Evolutionary conservation across 2,113 vertebrate genomes (phyloP).

Genomic region (Paracanthobrama guichenoti): DNA sequence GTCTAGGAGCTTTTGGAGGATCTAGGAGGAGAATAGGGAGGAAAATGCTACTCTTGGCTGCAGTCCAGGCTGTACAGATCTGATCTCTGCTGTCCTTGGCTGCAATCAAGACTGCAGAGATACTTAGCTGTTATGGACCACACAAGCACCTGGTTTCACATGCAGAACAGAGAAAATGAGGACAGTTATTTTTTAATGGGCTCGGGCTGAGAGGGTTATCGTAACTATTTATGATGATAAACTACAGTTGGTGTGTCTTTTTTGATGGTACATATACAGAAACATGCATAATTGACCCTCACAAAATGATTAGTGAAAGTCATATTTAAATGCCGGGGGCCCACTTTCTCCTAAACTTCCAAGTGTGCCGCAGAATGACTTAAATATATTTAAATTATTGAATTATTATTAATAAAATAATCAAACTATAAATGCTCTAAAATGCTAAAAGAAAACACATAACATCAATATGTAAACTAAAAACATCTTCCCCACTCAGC

Average conservation of each 20-base stretch:
- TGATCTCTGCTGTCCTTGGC: constrained; percentile 49
- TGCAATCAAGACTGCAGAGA: constrained; percentile 50
- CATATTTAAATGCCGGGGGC: not conserved
- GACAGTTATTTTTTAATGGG: constrained; percentile 17
- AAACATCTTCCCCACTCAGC: not conserved
- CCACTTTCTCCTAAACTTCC: not conserved
- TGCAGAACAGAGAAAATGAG: constrained; percentile 48
- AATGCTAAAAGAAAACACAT: too few species aligned
- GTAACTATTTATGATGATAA: constrained; percentile 17
- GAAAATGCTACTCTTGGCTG: constrained; percentile 43
- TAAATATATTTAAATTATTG: not conserved
- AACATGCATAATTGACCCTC: constrained; percentile 1
- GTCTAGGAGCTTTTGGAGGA: constrained; percentile 33
- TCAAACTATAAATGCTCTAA: too few species aligned
- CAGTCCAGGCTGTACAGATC: constrained; percentile 40
- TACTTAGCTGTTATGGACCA: constrained; percentile 53
- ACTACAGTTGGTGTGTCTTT: not conserved
- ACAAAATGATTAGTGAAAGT: constrained; percentile 15
- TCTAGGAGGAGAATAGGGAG: constrained; percentile 44
- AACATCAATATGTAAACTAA: not conserved
- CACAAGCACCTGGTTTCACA: constrained; percentile 43
- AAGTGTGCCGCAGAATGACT: not conserved
- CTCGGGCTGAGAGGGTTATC: not conserved
- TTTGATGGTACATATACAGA: not conserved
- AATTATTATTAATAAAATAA: not conserved